These are phyloP conservation scores for Brachypteracias leptosomus DNA, from an alignment of 2,113 vertebrate genomes.

Conservation along the genomic window DNA sequence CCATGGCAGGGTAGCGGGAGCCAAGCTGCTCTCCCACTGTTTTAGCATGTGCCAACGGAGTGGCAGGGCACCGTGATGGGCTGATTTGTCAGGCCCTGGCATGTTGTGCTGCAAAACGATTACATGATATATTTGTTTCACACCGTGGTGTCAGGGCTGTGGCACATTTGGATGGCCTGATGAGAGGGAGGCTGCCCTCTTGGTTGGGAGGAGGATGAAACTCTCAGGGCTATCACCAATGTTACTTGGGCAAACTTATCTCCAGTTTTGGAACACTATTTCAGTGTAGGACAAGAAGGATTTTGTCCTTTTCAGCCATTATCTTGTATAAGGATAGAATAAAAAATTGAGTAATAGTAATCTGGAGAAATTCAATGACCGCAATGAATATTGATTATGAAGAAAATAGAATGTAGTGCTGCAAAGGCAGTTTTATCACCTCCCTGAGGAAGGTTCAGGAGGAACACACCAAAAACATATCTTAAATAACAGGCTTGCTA, in stretches of 20 bases:
- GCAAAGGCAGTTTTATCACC: neutral
- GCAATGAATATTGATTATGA: neutral
- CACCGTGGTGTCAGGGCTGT: neutral
- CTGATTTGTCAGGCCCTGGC: neutral
- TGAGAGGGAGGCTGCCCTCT: neutral
- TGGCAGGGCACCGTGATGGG: neutral
- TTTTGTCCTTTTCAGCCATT: neutral
- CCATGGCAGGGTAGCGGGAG: neutral
- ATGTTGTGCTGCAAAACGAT: neutral
- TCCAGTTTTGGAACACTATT: neutral
- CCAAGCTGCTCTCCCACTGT: neutral
- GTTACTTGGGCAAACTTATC: neutral
- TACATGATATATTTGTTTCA: neutral
- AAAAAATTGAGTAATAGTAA: neutral
- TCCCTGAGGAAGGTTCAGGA: neutral
- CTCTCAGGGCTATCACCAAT: neutral
- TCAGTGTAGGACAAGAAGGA: neutral
- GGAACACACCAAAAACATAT: neutral
- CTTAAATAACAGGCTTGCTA: neutral
- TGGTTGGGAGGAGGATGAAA: neutral
- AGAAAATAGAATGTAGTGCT: neutral
- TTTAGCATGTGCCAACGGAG: neutral
- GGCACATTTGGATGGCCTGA: neutral
- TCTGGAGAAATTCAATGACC: neutral
- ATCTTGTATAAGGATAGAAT: neutral